These are phyloP conservation scores for Lepilemur septentrionalis DNA, from an alignment of 2,797 vertebrate species.

Conservation along the genomic window DNA sequence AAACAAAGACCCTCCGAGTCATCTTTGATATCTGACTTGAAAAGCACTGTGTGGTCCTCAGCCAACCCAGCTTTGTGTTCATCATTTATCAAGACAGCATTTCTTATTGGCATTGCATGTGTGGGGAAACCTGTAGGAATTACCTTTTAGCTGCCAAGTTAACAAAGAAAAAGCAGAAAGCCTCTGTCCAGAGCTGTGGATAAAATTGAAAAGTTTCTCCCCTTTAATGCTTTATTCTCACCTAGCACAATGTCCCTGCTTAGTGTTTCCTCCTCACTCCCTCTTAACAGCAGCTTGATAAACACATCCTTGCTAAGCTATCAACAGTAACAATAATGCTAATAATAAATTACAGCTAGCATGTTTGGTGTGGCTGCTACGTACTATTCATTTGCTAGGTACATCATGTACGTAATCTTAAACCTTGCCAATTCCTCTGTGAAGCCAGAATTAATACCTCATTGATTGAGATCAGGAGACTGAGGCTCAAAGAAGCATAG, in stretches of 20 bases:
- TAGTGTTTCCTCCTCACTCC: not conserved
- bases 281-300: not conserved
- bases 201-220: not conserved
- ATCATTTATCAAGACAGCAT: not conserved
- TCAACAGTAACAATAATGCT: not conserved
- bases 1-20: not conserved
- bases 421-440: not conserved
- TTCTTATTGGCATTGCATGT: not conserved
- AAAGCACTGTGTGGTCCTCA: not conserved
- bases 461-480: not conserved
- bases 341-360: not conserved
- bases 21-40: not conserved
- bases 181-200: not conserved
- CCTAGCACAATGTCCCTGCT: not conserved
- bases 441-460: not conserved
- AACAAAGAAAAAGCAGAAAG: not conserved
- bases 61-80: not conserved
- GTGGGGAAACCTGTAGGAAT: not conserved
- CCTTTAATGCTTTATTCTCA: not conserved
- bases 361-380: not conserved
- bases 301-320: not conserved
- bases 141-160: not conserved
- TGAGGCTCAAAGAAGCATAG: not conserved
- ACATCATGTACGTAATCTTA: not conserved
- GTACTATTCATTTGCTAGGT: not conserved